Evolutionary conservation across 2,113 vertebrate species (phyloP).

Genomic region (Egretta garzetta): DNA sequence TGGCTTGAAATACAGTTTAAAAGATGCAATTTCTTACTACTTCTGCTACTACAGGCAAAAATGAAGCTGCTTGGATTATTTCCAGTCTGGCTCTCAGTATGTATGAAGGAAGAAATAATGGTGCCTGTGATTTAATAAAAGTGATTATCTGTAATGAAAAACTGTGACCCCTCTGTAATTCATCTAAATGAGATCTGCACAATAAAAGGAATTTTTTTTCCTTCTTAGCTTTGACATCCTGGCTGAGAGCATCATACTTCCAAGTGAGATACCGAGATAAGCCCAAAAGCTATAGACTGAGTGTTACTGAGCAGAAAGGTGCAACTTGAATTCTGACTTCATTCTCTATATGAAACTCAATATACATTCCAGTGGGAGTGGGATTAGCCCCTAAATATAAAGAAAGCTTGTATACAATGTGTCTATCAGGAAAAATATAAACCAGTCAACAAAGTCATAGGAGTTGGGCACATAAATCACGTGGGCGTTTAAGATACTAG

Average conservation of each 20-base stretch:
- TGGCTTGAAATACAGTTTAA: not conserved
- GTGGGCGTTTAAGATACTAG: not conserved
- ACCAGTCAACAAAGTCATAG: not conserved
- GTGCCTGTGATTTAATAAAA: slow-evolving; percentile 28
- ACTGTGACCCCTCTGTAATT: not conserved
- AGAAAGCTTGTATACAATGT: not conserved
- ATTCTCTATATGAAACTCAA: not conserved
- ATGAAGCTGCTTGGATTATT: not conserved
- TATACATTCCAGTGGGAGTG: not conserved
- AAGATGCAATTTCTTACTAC: not conserved
- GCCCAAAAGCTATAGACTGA: not conserved
- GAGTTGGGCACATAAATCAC: not conserved
- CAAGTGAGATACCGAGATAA: not conserved
- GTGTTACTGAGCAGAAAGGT: not conserved
- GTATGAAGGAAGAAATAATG: not conserved
- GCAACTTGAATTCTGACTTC: not conserved
- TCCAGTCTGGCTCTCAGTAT: not conserved
- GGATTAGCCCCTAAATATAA: not conserved
- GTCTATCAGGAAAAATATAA: not conserved
- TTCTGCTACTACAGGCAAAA: not conserved
- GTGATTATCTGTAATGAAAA: slow-evolving; percentile 44
- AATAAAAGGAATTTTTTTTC: not conserved
- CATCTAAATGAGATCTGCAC: slow-evolving; percentile 8
- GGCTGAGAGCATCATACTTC: not conserved
- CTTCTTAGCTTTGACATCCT: not conserved